Evolutionary conservation across 2,797 vertebrate species (phyloP).

Genomic region (Brachyalestes nurse): DNA sequence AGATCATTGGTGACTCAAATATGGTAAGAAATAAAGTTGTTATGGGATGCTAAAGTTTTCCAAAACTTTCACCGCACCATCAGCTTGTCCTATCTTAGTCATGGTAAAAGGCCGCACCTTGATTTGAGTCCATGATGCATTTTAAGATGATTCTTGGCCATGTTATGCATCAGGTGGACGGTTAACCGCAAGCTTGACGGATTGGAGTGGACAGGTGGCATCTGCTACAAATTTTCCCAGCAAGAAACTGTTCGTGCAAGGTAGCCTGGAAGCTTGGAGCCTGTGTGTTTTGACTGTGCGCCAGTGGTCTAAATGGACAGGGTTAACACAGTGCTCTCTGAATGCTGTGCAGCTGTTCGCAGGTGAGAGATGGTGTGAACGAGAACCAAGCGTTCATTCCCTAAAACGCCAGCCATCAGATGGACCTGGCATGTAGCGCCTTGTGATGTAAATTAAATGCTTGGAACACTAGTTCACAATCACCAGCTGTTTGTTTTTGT

Average conservation of each 20-base stretch:
- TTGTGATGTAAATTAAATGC: not conserved
- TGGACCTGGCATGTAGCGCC: not conserved
- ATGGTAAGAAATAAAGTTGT: not conserved
- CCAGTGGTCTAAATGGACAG: constrained; percentile 43
- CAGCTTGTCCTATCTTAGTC: not conserved
- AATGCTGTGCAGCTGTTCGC: constrained; percentile 25
- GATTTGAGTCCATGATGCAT: not conserved
- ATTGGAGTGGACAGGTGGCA: constrained; percentile 52
- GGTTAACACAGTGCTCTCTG: constrained; percentile 22
- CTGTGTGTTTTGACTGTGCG: constrained; percentile 57
- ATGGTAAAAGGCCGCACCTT: constrained; percentile 44
- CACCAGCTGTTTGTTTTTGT: not conserved
- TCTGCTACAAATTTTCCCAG: constrained; percentile 52
- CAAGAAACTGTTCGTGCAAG: constrained; percentile 51
- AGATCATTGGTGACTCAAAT: too few species aligned
- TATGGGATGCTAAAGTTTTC: not conserved
- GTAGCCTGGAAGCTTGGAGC: constrained; percentile 57
- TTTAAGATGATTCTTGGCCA: constrained; percentile 48
- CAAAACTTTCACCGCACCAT: not conserved
- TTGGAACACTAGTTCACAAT: not conserved
- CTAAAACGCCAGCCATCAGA: not conserved
- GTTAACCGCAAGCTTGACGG: constrained; percentile 51
- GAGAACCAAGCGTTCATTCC: not conserved
- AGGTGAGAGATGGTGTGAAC: constrained; percentile 38
- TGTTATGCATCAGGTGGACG: constrained; percentile 51